Conservation (phyloP, 1,140 invertebrate species). For the Drosophila chauvacae region DNA sequence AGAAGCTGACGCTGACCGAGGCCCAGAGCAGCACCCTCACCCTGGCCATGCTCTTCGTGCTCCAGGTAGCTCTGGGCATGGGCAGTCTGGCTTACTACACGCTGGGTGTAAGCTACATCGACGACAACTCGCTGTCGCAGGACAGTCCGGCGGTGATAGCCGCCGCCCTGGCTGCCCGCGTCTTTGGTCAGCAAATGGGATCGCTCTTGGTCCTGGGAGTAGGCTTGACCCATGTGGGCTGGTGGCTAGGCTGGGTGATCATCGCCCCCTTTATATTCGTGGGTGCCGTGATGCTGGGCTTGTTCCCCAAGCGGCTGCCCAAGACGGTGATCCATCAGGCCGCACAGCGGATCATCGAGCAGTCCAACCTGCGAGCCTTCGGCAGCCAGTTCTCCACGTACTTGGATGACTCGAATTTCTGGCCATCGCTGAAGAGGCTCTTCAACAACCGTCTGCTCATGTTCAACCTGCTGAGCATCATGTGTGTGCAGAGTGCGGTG, state of each 20-base stretch:
- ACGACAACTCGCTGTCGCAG: conserved; percentile 88
- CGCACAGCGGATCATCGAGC: conserved; percentile 84
- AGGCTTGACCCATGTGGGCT: conserved; percentile 62
- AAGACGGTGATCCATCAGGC: conserved; percentile 86
- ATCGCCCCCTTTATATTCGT: conserved; percentile 86
- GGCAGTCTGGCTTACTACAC: conserved; percentile 87
- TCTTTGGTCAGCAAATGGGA: conserved; percentile 79
- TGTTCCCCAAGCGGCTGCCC: conserved; percentile 87
- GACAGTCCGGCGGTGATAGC: conserved; percentile 85
- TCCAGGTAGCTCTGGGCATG: conserved; percentile 87
- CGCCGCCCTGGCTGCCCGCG: conserved; percentile 65
- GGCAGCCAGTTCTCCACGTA: conserved; percentile 74
- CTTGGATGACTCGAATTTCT: conserved; percentile 85
- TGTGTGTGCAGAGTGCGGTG: conserved; percentile 86
- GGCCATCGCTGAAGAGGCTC: conserved; percentile 86
- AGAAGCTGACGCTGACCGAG: conserved; percentile 51
- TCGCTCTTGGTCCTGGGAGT: conserved; percentile 78
- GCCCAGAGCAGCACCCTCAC: conserved; percentile 74
- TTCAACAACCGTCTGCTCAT: conserved; percentile 87
- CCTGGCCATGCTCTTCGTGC: conserved; percentile 86
- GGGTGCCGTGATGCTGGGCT: conserved; percentile 85
- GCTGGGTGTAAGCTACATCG: conserved; percentile 88
- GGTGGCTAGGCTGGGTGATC: conserved; percentile 87
- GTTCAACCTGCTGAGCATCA: conserved; percentile 86
- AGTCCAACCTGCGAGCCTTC: conserved; percentile 61